Conservation (phyloP, 1,140 invertebrate species). For the Helicoverpa armigera region DNA sequence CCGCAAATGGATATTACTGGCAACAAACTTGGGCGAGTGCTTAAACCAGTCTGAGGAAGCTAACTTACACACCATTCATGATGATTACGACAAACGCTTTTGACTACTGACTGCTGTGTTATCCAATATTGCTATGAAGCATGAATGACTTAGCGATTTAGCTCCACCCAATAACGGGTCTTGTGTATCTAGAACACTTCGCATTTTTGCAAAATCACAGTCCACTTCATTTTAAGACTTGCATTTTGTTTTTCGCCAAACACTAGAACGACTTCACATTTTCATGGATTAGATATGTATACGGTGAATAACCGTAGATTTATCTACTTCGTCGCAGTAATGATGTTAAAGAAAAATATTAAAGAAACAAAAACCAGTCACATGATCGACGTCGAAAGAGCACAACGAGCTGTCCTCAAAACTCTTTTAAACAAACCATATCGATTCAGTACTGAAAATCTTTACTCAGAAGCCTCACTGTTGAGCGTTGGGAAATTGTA, state of each 20-base stretch:
- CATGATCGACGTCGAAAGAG: too few relatives aligned
- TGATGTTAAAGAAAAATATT: slow-evolving; percentile 8
- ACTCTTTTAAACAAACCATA: too few relatives aligned
- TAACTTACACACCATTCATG: background rate
- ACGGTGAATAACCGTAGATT: background rate
- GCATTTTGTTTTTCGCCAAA: background rate
- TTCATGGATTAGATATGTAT: slow-evolving; percentile 27
- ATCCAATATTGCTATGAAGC: slow-evolving; percentile 2
- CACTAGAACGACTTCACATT: slow-evolving; percentile 15
- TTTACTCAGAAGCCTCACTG: too few relatives aligned
- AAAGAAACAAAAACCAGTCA: slow-evolving; percentile 1
- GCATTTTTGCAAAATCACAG: slow-evolving; percentile 22
- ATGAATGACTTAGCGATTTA: slow-evolving; percentile 18
- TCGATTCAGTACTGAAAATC: too few relatives aligned
- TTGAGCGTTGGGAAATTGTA: too few relatives aligned
- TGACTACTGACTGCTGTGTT: slow-evolving; percentile 1
- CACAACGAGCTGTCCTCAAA: too few relatives aligned
- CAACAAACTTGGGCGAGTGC: slow-evolving; percentile 36
- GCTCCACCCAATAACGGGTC: background rate
- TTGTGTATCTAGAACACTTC: slow-evolving; percentile 32
- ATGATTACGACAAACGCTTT: slow-evolving; percentile 22
- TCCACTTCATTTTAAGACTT: slow-evolving; percentile 1
- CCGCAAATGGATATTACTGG: slow-evolving; percentile 44
- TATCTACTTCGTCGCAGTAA: slow-evolving; percentile 2
- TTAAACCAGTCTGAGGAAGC: slow-evolving; percentile 38